Conservation (phyloP, 2,888 invertebrate species). For the Acanthoscelides obtectus region DNA sequence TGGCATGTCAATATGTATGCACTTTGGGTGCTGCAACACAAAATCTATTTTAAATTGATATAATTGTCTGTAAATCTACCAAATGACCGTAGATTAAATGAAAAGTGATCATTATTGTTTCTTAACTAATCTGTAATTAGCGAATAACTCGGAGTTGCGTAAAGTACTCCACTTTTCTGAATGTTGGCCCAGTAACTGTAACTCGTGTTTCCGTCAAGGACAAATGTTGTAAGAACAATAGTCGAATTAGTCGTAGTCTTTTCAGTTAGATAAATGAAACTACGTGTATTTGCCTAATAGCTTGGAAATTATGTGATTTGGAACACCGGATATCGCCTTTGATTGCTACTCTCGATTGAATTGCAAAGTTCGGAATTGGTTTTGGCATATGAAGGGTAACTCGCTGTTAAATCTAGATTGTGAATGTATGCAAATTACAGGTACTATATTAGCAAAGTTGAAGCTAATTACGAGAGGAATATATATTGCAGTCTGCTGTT, state of each 20-base stretch:
- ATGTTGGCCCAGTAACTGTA: neutral
- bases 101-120: neutral
- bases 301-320: neutral
- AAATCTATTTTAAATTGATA: neutral
- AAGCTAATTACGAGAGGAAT: too few species aligned
- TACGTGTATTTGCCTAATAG: neutral
- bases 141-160: neutral
- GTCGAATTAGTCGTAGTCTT: neutral
- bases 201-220: neutral
- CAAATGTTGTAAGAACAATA: neutral
- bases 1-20: neutral
- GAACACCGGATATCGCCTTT: neutral
- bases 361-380: too few species aligned
- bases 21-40: neutral
- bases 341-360: too few species aligned
- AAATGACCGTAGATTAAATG: neutral
- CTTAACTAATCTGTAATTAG: neutral
- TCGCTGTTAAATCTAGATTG: too few species aligned
- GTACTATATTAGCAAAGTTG: too few species aligned
- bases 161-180: neutral
- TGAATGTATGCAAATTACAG: too few species aligned
- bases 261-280: neutral
- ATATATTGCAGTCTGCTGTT: too few species aligned
- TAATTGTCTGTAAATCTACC: neutral
- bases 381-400: too few species aligned